A percentile compares a stretch with the other conserved stretches of the same genome.
Conservation (phyloP, 1,140 invertebrate genomes). For the Drosophila bocki region DNA sequence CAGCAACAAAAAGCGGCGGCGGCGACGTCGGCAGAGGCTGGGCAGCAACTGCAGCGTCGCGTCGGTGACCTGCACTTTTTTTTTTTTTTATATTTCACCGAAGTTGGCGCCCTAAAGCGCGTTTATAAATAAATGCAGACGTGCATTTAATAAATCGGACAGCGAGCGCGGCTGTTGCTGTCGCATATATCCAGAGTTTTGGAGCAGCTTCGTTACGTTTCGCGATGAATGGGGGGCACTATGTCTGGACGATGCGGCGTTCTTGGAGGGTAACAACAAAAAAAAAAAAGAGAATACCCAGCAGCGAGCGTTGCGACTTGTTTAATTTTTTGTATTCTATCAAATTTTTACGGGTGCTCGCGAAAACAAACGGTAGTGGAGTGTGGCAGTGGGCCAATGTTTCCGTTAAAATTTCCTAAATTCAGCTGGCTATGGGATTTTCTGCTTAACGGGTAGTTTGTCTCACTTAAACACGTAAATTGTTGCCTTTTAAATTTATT, state of each 20-base stretch:
- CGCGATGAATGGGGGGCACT: neutral
- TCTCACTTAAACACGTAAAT: neutral
- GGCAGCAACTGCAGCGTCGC: constrained; percentile 6
- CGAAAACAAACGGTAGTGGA: constrained; percentile 4
- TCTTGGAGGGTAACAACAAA: neutral
- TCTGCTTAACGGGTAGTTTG: neutral
- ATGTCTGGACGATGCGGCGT: constrained; percentile 2
- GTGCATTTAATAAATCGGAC: constrained; percentile 67
- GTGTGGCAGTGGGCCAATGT: constrained; percentile 1
- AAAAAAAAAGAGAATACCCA: neutral
- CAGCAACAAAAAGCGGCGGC: constrained; percentile 32
- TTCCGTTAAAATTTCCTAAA: too few relatives aligned
- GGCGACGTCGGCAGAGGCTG: constrained; percentile 10
- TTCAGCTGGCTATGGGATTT: neutral
- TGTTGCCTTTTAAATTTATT: too few relatives aligned
- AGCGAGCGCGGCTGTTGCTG: constrained; percentile 52
- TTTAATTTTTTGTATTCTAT: constrained; percentile 6
- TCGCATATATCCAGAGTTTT: constrained; percentile 17
- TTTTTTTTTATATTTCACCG: constrained; percentile 27
- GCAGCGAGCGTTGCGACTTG: constrained; percentile 6
- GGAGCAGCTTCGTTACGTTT: neutral
- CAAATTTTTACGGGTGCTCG: constrained; percentile 4
- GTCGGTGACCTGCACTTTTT: constrained; percentile 45
- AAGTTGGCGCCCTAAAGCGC: constrained; percentile 42
- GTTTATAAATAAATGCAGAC: constrained; percentile 75